A percentile compares a stretch with the other conserved stretches of the same genome.
These are phyloP conservation scores for Melieria crassipennis DNA, from an alignment of 2,888 invertebrate genomes.

Conservation along the genomic window DNA sequence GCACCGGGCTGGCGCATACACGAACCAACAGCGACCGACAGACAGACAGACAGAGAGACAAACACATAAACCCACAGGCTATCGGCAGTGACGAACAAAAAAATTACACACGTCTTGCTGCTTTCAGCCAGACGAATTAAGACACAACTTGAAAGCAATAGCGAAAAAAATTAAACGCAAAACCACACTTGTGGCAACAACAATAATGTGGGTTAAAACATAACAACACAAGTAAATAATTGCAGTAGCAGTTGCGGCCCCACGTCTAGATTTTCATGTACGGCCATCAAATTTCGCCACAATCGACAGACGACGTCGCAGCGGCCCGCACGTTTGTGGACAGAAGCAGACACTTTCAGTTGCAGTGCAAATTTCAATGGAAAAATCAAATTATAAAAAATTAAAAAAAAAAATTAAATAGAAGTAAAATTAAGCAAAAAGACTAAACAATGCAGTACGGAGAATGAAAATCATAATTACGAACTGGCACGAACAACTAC, in stretches of 20 bases:
- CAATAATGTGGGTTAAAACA: not conserved
- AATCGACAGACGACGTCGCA: not conserved
- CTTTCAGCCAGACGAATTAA: not conserved
- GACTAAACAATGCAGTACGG: no score
- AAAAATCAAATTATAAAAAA: not conserved
- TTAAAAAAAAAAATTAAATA: constrained; percentile 18
- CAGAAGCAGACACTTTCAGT: not conserved
- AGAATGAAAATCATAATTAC: no score
- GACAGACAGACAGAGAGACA: not conserved
- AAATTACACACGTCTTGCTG: not conserved
- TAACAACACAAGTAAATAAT: no score
- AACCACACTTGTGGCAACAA: not conserved
- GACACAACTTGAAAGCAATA: not conserved
- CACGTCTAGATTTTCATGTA: constrained; percentile 23
- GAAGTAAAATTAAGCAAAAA: not conserved
- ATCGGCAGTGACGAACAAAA: not conserved
- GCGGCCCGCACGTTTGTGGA: not conserved
- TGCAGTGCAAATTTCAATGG: not conserved
- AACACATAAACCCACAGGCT: not conserved
- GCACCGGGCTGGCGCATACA: no score
- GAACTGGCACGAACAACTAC: no score
- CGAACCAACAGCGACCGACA: not conserved
- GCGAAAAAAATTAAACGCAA: not conserved
- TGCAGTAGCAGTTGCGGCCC: not conserved
- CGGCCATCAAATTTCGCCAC: constrained; percentile 14